Conservation (phyloP, 2,797 vertebrate species). For the Tenualosa ilisha region DNA sequence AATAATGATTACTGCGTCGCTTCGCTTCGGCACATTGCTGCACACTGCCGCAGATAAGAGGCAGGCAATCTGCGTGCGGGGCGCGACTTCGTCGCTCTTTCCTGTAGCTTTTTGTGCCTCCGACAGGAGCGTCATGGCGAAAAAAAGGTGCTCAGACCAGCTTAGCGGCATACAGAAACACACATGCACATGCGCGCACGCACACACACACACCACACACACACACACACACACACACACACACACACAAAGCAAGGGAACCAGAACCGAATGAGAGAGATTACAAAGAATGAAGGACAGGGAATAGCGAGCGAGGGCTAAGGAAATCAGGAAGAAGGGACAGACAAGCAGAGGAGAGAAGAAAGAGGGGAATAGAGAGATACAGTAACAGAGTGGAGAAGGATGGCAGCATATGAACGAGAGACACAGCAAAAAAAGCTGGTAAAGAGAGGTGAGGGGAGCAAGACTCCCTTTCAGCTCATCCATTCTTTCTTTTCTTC, state of each 20-base stretch:
- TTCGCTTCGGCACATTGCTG: conserved; percentile 70
- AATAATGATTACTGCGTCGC: conserved; percentile 75
- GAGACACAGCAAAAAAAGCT: not conserved
- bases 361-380: not conserved
- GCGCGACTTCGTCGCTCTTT: conserved; percentile 68
- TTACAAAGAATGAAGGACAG: conserved; percentile 4
- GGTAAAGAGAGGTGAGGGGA: not conserved
- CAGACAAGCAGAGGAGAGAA: not conserved
- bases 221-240: not conserved
- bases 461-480: conserved; percentile 9
- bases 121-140: conserved; percentile 58
- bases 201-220: not conserved
- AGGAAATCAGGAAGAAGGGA: not conserved
- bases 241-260: not conserved
- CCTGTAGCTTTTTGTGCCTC: conserved; percentile 63
- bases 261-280: conserved; percentile 29
- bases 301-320: not conserved
- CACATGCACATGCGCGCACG: not conserved
- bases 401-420: not conserved
- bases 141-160: conserved; percentile 25
- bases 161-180: conserved; percentile 24
- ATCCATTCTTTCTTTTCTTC: conserved; percentile 2
- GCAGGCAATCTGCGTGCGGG: conserved; percentile 67
- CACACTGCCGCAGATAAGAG: conserved; percentile 74
- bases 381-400: not conserved